phyloP scores from a whole-genome alignment of 2,888 invertebrate genomes.

The Cantharis lateralis region DNA sequence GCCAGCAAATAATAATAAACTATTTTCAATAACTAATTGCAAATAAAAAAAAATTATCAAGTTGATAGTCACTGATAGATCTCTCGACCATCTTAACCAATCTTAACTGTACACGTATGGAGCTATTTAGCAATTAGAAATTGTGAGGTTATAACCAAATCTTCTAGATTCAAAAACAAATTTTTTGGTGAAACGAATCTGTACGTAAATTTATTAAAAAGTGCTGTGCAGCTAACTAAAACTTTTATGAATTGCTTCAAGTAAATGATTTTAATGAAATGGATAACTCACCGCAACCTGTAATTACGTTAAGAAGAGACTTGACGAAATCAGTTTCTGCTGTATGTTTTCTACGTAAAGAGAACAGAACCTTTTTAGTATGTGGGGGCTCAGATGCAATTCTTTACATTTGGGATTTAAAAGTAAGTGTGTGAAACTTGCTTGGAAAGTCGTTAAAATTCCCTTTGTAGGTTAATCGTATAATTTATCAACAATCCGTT shows the following conservation, averaged over 20 bases:
- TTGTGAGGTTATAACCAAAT: not conserved
- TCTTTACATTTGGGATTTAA: conserved; percentile 79
- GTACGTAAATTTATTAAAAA: too few relatives aligned
- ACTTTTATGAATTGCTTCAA: too few relatives aligned
- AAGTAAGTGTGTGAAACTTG: conserved; percentile 58
- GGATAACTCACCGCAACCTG: not conserved
- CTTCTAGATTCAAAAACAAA: not conserved
- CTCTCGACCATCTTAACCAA: too few relatives aligned
- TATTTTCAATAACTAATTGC: too few relatives aligned
- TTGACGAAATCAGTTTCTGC: not conserved
- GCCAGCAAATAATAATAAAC: too few relatives aligned
- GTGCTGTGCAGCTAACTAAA: too few relatives aligned
- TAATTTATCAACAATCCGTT: conserved; percentile 68
- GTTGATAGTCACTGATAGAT: too few relatives aligned
- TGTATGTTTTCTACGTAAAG: not conserved
- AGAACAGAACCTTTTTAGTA: not conserved
- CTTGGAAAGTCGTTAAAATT: not conserved
- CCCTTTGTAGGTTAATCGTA: conserved; percentile 69
- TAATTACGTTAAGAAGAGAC: not conserved
- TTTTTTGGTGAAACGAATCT: too few relatives aligned
- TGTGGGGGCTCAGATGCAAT: conserved; percentile 33
- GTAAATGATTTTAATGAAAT: not conserved
- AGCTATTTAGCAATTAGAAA: not conserved
- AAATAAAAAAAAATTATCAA: too few relatives aligned
- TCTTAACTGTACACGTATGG: too few relatives aligned